Conservation (phyloP, 2,888 invertebrate genomes). For the Scelioninae gen. 1 region DNA sequence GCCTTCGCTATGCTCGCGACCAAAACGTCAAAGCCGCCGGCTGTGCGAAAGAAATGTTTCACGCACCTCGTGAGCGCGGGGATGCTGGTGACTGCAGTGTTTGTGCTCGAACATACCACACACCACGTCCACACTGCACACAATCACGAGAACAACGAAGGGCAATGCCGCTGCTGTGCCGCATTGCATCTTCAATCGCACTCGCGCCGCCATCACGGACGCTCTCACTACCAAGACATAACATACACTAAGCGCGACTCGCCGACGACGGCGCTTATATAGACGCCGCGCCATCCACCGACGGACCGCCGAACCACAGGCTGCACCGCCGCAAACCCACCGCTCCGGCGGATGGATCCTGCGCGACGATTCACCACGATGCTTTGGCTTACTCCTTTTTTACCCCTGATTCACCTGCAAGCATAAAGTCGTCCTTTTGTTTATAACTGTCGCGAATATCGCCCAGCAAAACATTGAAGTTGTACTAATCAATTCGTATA, state of each 20-base stretch:
- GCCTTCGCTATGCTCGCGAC: conserved; percentile 30
- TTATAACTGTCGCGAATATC: too few relatives aligned
- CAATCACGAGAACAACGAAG: conserved; percentile 77
- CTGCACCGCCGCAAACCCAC: conserved; percentile 43
- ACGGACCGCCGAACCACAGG: conserved; percentile 48
- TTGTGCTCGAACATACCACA: conserved; percentile 81
- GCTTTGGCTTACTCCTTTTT: conserved; percentile 1
- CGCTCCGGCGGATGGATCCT: conserved; percentile 33
- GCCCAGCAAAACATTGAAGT: too few relatives aligned
- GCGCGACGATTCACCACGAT: not conserved
- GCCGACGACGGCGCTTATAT: conserved; percentile 78
- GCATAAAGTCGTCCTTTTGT: conserved; percentile 48
- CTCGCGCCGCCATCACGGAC: conserved; percentile 82
- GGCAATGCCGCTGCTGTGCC: conserved; percentile 75
- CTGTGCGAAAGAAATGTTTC: not conserved
- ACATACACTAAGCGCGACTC: conserved; percentile 80
- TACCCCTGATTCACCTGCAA: conserved; percentile 38
- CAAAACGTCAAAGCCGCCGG: conserved; percentile 39
- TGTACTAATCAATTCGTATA: too few relatives aligned
- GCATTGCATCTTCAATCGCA: conserved; percentile 83
- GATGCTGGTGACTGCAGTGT: conserved; percentile 88
- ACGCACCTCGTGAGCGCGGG: conserved; percentile 88
- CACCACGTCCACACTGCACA: conserved; percentile 78
- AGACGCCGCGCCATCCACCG: conserved; percentile 73
- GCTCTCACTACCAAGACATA: conserved; percentile 79